Conservation (phyloP, 2,113 vertebrate species). For the Galeopterus variegatus region DNA sequence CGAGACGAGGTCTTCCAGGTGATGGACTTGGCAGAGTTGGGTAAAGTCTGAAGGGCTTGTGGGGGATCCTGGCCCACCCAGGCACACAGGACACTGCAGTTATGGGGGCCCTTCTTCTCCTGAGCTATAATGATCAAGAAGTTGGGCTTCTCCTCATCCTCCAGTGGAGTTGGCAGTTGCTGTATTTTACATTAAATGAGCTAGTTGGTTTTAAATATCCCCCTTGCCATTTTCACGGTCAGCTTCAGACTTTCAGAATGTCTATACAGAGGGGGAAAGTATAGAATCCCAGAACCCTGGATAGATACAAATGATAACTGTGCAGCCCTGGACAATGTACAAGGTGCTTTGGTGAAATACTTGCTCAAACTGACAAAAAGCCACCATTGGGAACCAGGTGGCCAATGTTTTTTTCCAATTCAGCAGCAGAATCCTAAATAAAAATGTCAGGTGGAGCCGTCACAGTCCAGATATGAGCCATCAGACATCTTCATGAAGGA, state of each 20-base stretch:
- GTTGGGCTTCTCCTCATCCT: background rate
- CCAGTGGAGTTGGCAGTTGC: fast-evolving
- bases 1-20: background rate
- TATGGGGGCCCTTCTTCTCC: too few relatives aligned
- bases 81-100: background rate
- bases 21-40: fast-evolving
- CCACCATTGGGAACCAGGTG: fast-evolving
- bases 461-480: fast-evolving
- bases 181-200: background rate
- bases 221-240: background rate
- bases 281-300: background rate
- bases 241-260: background rate
- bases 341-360: background rate
- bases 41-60: background rate
- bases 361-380: background rate
- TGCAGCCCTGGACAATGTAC: too few relatives aligned
- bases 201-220: background rate
- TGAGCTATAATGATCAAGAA: fast-evolving
- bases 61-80: background rate
- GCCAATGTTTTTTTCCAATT: background rate
- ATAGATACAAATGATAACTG: fast-evolving
- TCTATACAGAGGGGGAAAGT: background rate
- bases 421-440: background rate
- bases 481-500: background rate
- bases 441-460: background rate